Evolutionary conservation across 2,888 invertebrate species (phyloP), one percentile per base, ranked within the genome.

Genomic region (Amphipyra berbera): DNA sequence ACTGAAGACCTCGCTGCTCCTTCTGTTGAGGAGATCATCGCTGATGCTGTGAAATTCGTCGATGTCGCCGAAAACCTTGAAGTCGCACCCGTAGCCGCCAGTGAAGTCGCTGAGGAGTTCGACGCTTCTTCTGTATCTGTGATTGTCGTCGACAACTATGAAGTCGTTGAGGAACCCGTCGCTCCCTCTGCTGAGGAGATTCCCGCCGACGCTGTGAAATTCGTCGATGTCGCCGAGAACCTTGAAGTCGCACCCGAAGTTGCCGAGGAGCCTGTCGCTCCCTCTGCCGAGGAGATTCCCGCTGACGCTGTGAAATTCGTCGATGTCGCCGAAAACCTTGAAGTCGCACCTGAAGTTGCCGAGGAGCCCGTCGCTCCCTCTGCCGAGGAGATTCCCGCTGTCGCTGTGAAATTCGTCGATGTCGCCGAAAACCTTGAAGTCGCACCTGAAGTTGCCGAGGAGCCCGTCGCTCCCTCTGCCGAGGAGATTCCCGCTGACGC

Each of bases 141-240:
- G 30, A 6, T 30, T 30, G 6, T 30, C 7, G 30, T 30, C 6
- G 30, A 30, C 30, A 6, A 6, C 30, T 6, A 7, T 30, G 30
- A 30, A 30, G 7, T 30, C 30, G 30, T 6, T 30, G 30, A 30
- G 2, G 30, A 30, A 6, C 6, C 30, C 30, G 30, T 10, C 15
- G 52, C 52, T 27, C 63, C 61, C 48, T 13, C 61, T 6, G 60
- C 55, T 6, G 53, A 50, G 33, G 46, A 52, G 6, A 37, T 42
- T 15, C 55, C 58, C 7, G 55, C 62, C 8, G 57, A 72, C 4
- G 47, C 45, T 44, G 54, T 54, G 6, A 30, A 30, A 30, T 33
- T 60, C 9, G 47, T 53, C 13, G 53, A 60, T 7, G 30, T 30
- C 30, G 30, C 30, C 10, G 72, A 71, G 1, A 44, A 55, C 14